phyloP scores from a whole-genome alignment of 2,888 invertebrate species.

The Antheraea assamensis region DNA sequence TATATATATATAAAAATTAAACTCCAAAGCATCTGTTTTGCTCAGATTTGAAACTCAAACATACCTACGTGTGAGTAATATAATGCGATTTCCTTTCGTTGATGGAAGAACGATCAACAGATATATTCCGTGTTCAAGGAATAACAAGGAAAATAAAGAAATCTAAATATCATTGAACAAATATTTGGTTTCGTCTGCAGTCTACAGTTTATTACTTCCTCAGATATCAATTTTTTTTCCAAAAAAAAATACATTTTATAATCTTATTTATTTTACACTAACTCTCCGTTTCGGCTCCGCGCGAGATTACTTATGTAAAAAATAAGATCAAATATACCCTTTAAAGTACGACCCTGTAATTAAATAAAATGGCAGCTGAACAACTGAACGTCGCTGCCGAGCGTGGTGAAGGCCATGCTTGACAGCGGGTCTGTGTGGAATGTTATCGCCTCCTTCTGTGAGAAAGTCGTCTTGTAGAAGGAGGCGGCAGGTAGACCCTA shows the following conservation, averaged over 20 bases:
- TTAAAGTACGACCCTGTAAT: too few relatives aligned
- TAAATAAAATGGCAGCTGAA: too few relatives aligned
- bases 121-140: constrained; percentile 14
- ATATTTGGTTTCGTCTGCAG: neutral
- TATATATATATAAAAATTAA: neutral
- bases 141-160: constrained; percentile 5
- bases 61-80: neutral
- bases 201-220: constrained; percentile 24
- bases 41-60: neutral
- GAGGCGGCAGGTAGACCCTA: too few relatives aligned
- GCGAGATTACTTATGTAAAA: too few relatives aligned
- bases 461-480: too few relatives aligned
- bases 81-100: constrained; percentile 19
- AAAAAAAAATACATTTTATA: neutral
- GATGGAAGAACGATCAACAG: constrained; percentile 16
- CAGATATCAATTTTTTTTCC: neutral
- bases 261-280: neutral
- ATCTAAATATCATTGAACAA: neutral
- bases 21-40: neutral
- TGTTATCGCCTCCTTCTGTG: too few relatives aligned
- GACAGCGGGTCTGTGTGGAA: too few relatives aligned
- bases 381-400: too few relatives aligned
- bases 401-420: too few relatives aligned
- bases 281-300: too few relatives aligned
- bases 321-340: too few relatives aligned